Base-by-base conservation (phyloP, 1,140 invertebrate genomes). In the Drosophila kanapiae region DNA sequence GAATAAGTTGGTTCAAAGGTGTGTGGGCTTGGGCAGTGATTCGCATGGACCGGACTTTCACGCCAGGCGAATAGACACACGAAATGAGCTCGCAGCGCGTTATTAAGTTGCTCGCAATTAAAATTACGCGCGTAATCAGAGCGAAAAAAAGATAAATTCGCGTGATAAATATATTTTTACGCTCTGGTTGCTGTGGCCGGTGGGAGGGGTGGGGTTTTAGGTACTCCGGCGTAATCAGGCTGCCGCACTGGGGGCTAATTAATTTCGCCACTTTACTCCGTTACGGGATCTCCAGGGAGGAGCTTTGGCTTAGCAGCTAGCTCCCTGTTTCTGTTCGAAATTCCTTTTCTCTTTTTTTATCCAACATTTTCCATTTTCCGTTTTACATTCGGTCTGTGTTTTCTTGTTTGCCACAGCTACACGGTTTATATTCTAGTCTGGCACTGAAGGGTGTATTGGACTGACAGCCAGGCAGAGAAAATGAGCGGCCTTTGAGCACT, bases 111-210 rank as follows among this genome's bases (percentile, higher is more conserved):
- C 85, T 76, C 76, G 85, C 85, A 90, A 90, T 90, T 90, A 90
- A 90, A 90, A 90, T 90, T 90, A 90, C 85, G 71, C 85, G 81
- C 81, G 85, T 90, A 90, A 90, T 90, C 85, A 90, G 85, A 90
- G 85, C 85, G 85, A 90, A 88, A 88, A 78, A 80, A 88, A 88
- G 85, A 90, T 90, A 90, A 90, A 90, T 90, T 85, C 85, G 68
- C 61, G 78, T 85, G 80, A 85, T 90, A 90, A 90, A 90, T 90
- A 82, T 79, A 82, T 85, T 84, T 84, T 64, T 56, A 65, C 76
- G 67, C 67, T 80, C 68, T 54, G 74, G 69, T 84, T 75, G 69
- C 45, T 77, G 54, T 59, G 38, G 35, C n/a, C n/a, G 27, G 38
- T 31, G 59, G 42, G 45, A 23, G 59, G 63, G 62, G 59, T 68